phyloP scores from a whole-genome alignment of 1,140 invertebrate genomes.

The Oedothorax gibbosus region DNA sequence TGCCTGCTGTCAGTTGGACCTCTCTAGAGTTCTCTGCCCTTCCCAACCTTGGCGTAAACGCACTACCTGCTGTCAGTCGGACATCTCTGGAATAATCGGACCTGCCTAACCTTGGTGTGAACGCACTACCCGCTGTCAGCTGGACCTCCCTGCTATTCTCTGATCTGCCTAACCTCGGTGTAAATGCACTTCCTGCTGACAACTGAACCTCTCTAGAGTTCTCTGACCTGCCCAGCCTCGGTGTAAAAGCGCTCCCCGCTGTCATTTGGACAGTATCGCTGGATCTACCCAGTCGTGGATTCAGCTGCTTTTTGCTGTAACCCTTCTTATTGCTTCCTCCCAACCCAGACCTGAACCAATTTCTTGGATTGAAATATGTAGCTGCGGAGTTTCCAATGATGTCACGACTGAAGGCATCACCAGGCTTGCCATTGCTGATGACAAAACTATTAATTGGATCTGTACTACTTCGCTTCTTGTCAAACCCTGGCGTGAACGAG shows the following conservation, averaged over 20 bases:
- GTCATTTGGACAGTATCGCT: background rate
- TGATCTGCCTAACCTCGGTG: constrained; percentile 4
- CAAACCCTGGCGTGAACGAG: constrained; percentile 44
- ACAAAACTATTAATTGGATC: background rate
- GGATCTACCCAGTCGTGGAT: background rate
- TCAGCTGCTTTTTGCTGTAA: no score
- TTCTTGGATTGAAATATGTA: no score
- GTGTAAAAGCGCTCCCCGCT: background rate
- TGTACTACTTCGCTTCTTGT: constrained; percentile 1
- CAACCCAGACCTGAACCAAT: no score
- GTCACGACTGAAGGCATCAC: no score
- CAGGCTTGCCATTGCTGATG: no score
- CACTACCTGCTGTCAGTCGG: constrained; percentile 1
- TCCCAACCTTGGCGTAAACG: constrained; percentile 26
- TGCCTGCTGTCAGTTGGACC: background rate
- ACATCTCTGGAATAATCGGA: background rate
- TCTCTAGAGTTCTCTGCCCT: background rate
- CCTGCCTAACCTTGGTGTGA: constrained; percentile 42
- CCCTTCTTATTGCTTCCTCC: no score
- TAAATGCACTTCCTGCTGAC: background rate
- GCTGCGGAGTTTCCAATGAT: no score
- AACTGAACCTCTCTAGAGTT: background rate
- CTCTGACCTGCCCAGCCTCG: background rate
- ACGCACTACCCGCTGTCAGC: constrained; percentile 26
- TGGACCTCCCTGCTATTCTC: constrained; percentile 5